Evolutionary conservation across 2,888 invertebrate genomes (phyloP).

Genomic region (Parelbella ahira): DNA sequence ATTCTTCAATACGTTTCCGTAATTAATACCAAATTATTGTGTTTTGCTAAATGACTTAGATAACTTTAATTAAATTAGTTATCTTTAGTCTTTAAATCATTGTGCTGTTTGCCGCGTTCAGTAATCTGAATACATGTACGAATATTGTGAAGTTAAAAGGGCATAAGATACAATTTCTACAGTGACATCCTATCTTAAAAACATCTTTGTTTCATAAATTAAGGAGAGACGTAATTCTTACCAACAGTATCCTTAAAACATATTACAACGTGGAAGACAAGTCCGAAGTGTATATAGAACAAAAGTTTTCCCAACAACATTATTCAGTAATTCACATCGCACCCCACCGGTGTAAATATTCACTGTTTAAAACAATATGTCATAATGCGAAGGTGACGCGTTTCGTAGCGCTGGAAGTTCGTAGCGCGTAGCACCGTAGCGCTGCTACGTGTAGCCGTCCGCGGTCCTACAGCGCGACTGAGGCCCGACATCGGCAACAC

Average conservation of each 20-base stretch:
- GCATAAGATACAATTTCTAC: no score
- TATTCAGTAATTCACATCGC: conserved; percentile 67
- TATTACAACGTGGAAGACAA: conserved; percentile 77
- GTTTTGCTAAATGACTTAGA: no score
- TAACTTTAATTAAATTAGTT: no score
- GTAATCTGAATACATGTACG: no score
- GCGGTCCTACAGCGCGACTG: conserved; percentile 56
- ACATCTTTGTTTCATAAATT: no score
- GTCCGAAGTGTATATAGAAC: conserved; percentile 76
- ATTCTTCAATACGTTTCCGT: no score
- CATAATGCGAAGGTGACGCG: conserved; percentile 12
- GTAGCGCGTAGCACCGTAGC: conserved; percentile 49
- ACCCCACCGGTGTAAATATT: conserved; percentile 36
- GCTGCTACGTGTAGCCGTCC: conserved; percentile 53
- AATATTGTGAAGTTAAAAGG: no score
- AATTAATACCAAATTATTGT: no score
- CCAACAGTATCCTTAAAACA: conserved; percentile 75
- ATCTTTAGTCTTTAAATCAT: no score
- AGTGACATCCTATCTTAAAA: no score
- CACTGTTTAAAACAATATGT: conserved; percentile 23
- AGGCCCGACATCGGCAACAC: conserved; percentile 32
- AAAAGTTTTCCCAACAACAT: conserved; percentile 76
- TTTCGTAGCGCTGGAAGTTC: conserved; percentile 47
- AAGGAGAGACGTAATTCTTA: no score
- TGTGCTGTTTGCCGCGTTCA: no score